These are phyloP conservation scores for Asbolus verrucosus DNA, from an alignment of 1,140 invertebrate species.

Conservation along the genomic window DNA sequence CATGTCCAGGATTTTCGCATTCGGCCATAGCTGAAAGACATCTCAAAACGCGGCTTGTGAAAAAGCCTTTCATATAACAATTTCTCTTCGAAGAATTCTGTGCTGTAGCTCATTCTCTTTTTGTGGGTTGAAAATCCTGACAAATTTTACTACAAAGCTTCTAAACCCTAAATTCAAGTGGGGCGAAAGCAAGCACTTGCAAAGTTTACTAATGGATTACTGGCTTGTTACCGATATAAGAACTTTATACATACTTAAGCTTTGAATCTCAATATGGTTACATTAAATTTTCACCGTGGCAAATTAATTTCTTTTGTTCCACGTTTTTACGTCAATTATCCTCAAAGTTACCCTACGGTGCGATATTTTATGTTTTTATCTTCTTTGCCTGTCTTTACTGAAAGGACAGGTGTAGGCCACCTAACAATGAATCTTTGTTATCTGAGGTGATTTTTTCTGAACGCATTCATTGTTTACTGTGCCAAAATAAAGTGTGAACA, in stretches of 20 bases:
- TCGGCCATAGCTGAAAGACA: too few species aligned
- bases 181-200: background rate
- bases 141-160: background rate
- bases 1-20: too few species aligned
- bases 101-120: background rate
- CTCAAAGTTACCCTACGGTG: constrained; percentile 3
- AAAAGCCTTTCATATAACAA: too few species aligned
- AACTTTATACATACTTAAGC: background rate
- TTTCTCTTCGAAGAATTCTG: background rate
- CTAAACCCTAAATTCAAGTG: background rate
- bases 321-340: background rate
- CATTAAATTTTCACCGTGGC: too few species aligned
- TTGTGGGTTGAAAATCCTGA: background rate
- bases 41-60: too few species aligned
- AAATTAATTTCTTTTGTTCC: too few species aligned
- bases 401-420: constrained; percentile 8
- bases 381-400: background rate
- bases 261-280: background rate
- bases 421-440: constrained; percentile 16
- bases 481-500: too few species aligned
- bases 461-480: constrained; percentile 7
- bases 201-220: background rate
- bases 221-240: background rate
- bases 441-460: constrained; percentile 1
- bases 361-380: constrained; percentile 12